phyloP scores from a whole-genome alignment of 2,888 invertebrate species.

The Oligia latruncula region DNA sequence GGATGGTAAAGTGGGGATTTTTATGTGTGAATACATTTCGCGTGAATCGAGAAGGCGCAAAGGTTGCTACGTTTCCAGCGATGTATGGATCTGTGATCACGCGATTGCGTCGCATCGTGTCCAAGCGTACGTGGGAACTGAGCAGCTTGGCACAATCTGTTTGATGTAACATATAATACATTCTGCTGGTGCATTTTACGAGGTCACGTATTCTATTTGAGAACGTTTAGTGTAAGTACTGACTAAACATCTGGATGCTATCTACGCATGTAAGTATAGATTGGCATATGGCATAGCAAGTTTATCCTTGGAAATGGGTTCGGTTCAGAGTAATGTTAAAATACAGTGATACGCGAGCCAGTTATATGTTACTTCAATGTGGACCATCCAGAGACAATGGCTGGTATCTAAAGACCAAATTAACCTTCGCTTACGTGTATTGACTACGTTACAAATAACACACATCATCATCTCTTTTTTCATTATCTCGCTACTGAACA shows the following conservation, averaged over 20 bases:
- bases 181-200: slow-evolving; percentile 6
- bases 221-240: not conserved
- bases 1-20: slow-evolving; percentile 42
- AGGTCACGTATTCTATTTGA: slow-evolving; percentile 19
- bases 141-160: slow-evolving; percentile 24
- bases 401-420: slow-evolving; percentile 3
- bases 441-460: not conserved
- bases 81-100: slow-evolving; percentile 38
- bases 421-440: not conserved
- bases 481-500: not conserved
- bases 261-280: not conserved
- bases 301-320: not conserved
- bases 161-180: slow-evolving; percentile 5
- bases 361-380: not conserved
- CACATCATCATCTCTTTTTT: not conserved
- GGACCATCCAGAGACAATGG: not conserved
- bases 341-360: not conserved
- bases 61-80: slow-evolving; percentile 29
- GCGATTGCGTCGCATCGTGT: slow-evolving; percentile 36
- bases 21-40: slow-evolving; percentile 53
- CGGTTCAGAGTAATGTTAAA: not conserved
- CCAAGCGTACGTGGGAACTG: slow-evolving; percentile 16
- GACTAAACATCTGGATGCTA: not conserved
- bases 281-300: not conserved
- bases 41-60: slow-evolving; percentile 29